Evolutionary conservation across 2,888 invertebrate species (phyloP).

Genomic region (Clanis bilineata): DNA sequence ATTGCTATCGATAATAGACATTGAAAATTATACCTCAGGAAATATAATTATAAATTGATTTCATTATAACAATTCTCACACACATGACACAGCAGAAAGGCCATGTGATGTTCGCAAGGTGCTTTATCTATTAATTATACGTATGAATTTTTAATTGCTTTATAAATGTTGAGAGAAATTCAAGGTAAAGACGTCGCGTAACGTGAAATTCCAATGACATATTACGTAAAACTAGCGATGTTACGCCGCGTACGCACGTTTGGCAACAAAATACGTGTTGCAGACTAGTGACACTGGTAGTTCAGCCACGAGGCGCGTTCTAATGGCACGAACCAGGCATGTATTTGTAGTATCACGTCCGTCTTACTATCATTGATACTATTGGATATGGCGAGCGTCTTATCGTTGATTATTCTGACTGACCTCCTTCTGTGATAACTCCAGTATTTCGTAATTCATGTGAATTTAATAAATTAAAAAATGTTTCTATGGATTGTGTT

Average conservation of each 20-base stretch:
- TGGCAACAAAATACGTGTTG: constrained; percentile 32
- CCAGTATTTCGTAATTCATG: constrained; percentile 24
- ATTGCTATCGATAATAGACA: too few relatives aligned
- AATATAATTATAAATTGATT: too few relatives aligned
- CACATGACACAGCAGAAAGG: background rate
- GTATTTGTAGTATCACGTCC: constrained; percentile 22
- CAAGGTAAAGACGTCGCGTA: constrained; percentile 42
- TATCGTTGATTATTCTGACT: constrained; percentile 32
- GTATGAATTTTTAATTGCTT: background rate
- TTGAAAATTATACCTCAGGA: too few relatives aligned
- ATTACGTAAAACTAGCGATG: constrained; percentile 49
- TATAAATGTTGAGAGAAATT: constrained; percentile 19
- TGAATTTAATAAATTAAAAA: constrained; percentile 16
- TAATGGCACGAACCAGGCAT: constrained; percentile 23
- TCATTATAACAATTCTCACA: too few relatives aligned
- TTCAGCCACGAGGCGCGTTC: constrained; percentile 33
- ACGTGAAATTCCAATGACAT: constrained; percentile 42
- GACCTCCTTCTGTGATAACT: constrained; percentile 29
- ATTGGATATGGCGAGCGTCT: constrained; percentile 33
- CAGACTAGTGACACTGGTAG: constrained; percentile 35
- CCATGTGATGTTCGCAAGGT: background rate
- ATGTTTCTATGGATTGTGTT: constrained; percentile 49
- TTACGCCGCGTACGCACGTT: constrained; percentile 50
- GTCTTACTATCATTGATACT: constrained; percentile 36
- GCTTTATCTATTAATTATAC: background rate